These are phyloP conservation scores for Euura lappo DNA, from an alignment of 1,140 invertebrate species.

Conservation along the genomic window DNA sequence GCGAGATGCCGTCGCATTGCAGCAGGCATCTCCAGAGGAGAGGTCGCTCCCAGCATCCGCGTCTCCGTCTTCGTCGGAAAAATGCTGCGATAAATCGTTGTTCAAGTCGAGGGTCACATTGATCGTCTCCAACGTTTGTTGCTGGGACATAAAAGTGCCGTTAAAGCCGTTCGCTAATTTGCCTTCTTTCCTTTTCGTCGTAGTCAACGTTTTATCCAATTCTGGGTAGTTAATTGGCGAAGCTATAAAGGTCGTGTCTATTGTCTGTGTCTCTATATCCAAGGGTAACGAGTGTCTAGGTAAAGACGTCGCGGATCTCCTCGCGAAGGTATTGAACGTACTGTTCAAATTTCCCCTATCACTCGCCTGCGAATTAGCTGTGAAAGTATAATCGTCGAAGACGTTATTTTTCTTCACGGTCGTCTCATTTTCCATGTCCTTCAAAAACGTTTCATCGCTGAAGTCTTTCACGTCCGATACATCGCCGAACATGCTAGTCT, in stretches of 20 bases:
- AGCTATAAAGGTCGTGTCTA: slow-evolving; percentile 23
- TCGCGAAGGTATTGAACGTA: not conserved
- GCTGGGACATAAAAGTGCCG: not conserved
- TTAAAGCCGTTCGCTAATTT: slow-evolving; percentile 9
- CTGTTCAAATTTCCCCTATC: not conserved
- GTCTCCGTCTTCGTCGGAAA: not conserved
- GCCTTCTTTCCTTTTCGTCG: not conserved
- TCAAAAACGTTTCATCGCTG: slow-evolving; percentile 23
- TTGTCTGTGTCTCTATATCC: slow-evolving; percentile 17
- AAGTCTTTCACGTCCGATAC: not conserved
- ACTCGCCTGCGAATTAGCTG: not conserved
- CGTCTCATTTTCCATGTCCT: slow-evolving; percentile 13
- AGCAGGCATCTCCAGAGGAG: not conserved
- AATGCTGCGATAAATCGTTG: not conserved
- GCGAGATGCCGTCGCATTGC: not conserved
- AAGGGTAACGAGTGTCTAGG: slow-evolving; percentile 8
- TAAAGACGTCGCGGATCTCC: slow-evolving; percentile 17
- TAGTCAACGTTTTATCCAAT: slow-evolving; percentile 8
- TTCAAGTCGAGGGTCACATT: not conserved
- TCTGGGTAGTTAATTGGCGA: slow-evolving; percentile 26
- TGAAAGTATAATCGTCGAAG: slow-evolving; percentile 9
- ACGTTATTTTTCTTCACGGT: slow-evolving; percentile 19
- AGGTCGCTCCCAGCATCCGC: not conserved
- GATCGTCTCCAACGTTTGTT: not conserved
- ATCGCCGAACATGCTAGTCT: slow-evolving; percentile 46